Conservation (phyloP, 2,797 vertebrate genomes). For the Otus scops region DNA sequence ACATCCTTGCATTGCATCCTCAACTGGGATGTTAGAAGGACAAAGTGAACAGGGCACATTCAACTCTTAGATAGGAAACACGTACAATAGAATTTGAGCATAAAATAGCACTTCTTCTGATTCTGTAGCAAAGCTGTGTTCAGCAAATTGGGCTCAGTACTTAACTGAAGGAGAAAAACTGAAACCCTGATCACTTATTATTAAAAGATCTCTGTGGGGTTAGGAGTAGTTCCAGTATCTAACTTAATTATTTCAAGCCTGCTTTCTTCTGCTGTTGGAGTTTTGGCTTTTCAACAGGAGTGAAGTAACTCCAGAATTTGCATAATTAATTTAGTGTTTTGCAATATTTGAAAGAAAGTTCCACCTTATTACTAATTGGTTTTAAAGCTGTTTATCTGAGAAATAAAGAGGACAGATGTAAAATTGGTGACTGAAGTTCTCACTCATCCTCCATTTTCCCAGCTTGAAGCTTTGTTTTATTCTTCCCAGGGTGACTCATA, state of each 20-base stretch:
- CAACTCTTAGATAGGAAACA: not conserved
- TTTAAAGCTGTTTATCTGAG: not conserved
- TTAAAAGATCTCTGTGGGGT: not conserved
- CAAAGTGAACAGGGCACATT: rapidly evolving
- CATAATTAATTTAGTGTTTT: not conserved
- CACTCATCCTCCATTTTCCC: not conserved
- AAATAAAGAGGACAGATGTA: not conserved
- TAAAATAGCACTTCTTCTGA: not conserved
- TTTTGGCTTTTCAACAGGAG: not conserved
- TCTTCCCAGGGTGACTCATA: not conserved
- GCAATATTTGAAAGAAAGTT: not conserved
- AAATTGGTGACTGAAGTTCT: not conserved
- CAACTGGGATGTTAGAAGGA: not conserved
- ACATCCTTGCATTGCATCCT: not conserved
- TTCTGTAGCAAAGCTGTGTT: not conserved
- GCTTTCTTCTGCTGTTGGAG: not conserved
- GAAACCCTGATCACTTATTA: not conserved
- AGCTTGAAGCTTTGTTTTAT: not conserved
- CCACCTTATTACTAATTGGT: not conserved
- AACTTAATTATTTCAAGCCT: not conserved
- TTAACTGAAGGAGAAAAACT: not conserved
- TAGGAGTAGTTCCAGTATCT: not conserved
- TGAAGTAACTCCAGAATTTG: not conserved
- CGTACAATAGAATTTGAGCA: not conserved
- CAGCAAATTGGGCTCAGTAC: not conserved